Evolutionary conservation across 2,113 vertebrate species (phyloP).

Genomic region (Amblyornis subalaris): DNA sequence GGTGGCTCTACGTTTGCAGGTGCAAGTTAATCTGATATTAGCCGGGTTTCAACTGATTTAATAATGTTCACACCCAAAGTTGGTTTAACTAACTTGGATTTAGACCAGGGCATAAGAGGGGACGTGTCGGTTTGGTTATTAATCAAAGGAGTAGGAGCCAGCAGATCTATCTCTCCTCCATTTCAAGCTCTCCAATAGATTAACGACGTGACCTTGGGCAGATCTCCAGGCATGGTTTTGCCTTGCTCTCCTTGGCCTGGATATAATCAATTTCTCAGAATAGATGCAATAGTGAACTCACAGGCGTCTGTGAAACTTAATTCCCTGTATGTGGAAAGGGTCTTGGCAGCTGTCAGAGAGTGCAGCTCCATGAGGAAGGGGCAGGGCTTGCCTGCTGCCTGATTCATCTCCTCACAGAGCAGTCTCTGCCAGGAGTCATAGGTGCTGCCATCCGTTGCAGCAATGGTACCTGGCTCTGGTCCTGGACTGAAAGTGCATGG

Average conservation of each 20-base stretch:
- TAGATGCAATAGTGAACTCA: slow-evolving; percentile 32
- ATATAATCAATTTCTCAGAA: slow-evolving; percentile 55
- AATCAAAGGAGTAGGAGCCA: slow-evolving; percentile 1
- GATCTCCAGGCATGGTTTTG: background rate
- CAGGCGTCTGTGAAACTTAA: background rate
- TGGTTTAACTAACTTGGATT: slow-evolving; percentile 51
- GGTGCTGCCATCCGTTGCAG: background rate
- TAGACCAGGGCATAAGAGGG: background rate
- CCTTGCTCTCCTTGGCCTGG: background rate
- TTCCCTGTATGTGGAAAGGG: background rate
- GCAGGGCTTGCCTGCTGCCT: background rate
- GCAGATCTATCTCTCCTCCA: background rate
- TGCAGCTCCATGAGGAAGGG: background rate
- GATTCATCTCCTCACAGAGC: background rate
- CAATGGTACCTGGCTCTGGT: background rate
- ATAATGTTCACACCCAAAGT: slow-evolving; percentile 14
- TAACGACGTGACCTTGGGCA: slow-evolving; percentile 28
- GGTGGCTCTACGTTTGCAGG: background rate
- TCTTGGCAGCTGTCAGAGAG: slow-evolving; percentile 26
- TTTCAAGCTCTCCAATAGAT: slow-evolving; percentile 33
- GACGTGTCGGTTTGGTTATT: background rate
- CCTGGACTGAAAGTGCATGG: background rate
- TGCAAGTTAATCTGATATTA: slow-evolving; percentile 27
- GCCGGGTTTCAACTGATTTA: slow-evolving; percentile 18
- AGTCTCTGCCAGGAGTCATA: background rate